These are phyloP conservation scores for Scatophagus argus DNA, from an alignment of 2,113 vertebrate genomes.

Conservation along the genomic window DNA sequence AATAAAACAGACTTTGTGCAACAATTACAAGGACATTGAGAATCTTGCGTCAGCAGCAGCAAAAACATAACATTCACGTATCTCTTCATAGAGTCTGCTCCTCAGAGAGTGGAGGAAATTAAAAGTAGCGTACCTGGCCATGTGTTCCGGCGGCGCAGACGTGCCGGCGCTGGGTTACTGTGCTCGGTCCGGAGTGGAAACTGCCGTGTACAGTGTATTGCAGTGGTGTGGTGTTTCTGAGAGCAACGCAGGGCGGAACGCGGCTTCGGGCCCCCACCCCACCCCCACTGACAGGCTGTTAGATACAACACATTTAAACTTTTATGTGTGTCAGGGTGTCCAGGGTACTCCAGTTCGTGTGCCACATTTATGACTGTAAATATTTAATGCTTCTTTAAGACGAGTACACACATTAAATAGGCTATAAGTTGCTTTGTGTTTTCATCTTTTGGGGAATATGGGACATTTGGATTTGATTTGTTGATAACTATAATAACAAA, in stretches of 20 bases:
- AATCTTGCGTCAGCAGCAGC: neutral
- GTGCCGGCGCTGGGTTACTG: neutral
- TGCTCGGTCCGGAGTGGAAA: neutral
- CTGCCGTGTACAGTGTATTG: no score
- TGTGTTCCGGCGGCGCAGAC: neutral
- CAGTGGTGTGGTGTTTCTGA: neutral
- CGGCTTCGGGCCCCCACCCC: constrained; percentile 7
- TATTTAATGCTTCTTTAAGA: constrained; percentile 6
- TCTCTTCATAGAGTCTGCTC: neutral
- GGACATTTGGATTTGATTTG: neutral
- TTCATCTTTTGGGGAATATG: neutral
- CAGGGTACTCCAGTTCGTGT: neutral
- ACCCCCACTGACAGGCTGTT: neutral
- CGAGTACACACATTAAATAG: constrained; percentile 9
- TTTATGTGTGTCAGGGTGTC: neutral
- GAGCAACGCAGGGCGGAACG: constrained; percentile 2
- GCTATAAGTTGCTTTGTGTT: neutral
- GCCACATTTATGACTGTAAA: constrained; percentile 20
- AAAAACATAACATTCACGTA: no score
- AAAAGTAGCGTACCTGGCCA: constrained; percentile 31
- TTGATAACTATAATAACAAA: no score
- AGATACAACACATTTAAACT: neutral
- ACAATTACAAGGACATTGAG: neutral
- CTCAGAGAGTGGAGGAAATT: neutral
- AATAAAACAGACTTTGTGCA: neutral